These are phyloP conservation scores for Eupleurogrammus muticus DNA, from an alignment of 2,797 vertebrate genomes.

Conservation along the genomic window DNA sequence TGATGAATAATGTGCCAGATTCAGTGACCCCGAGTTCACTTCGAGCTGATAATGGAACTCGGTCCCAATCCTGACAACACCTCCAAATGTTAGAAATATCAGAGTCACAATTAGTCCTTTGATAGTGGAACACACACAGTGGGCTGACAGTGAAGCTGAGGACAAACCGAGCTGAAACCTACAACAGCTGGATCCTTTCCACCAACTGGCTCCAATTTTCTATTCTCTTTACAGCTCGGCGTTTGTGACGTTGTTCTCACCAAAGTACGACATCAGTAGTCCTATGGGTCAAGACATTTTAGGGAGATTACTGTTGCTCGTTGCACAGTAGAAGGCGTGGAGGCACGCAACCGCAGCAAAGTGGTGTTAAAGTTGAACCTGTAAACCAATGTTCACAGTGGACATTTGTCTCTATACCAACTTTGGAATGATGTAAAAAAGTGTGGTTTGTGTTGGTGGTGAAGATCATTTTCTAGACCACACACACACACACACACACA, in stretches of 20 bases:
- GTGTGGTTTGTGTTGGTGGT: not conserved
- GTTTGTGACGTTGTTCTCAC: no score
- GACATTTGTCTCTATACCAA: not conserved
- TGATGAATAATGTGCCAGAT: not conserved
- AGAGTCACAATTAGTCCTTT: not conserved
- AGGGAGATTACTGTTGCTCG: no score
- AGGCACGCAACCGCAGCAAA: no score
- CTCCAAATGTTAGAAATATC: not conserved
- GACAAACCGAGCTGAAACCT: not conserved
- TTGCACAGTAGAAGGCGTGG: no score
- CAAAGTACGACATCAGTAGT: no score
- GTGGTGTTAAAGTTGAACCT: no score
- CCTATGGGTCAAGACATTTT: no score
- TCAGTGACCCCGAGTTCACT: not conserved
- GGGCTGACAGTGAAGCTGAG: not conserved
- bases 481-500: no score
- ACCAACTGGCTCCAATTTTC: no score
- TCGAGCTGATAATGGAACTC: not conserved
- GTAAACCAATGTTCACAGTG: no score
- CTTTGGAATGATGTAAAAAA: not conserved
- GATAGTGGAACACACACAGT: not conserved
- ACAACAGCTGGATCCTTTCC: no score
- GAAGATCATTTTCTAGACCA: not conserved
- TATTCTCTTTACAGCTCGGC: no score
- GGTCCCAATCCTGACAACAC: not conserved